Base-by-base conservation (phyloP, 1,140 invertebrate species). In the Ctenoplectra terminalis region DNA sequence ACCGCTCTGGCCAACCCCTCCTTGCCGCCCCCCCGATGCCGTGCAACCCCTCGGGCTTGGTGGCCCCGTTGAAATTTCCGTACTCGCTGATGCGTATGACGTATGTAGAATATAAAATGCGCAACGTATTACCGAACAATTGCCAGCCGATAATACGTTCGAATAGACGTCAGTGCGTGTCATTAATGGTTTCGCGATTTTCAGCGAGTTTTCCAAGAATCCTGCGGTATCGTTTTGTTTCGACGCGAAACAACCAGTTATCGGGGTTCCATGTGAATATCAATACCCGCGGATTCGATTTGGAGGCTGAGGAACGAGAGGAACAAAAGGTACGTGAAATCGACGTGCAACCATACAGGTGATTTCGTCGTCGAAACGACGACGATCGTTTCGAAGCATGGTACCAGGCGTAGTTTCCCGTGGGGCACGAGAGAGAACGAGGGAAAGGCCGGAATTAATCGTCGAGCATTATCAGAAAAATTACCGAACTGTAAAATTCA, bases 51-150 rank as follows among this genome's bases (percentile, higher is more conserved):
- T 71, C 67, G 23, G 50, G n/a, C 52, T 58, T 54, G 37, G 34
- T 37, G 69, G 46, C 69, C 26, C n/a, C 26, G 61, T 58, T 64
- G 74, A 87, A 85, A 87, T 87, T 87, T 87, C 85, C 86, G 75
- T 73, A 69, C 69, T 71, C 78, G 67, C 26, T 71, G 86, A 85
- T 85, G 86, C 86, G 82, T 88, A 84, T 88, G 86, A 88, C 86
- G 86, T 88, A 85, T 84, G 82, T 70, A 75, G 86, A 88, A 87
- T 87, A 88, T 88, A 87, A 88, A 88, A 88, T 84, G 86, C 86
- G 76, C 86, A 87, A 87, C 86, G 86, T 88, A 88, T 87, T 87
- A 87, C 82, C 64, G 85, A 86, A 87, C 86, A 84, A 87, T 87
- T 67, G 76, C 85, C 64, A 63, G 54, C 52, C 76, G 86, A 87